phyloP scores from a whole-genome alignment of 2,797 vertebrate species.

The Lophius americanus region DNA sequence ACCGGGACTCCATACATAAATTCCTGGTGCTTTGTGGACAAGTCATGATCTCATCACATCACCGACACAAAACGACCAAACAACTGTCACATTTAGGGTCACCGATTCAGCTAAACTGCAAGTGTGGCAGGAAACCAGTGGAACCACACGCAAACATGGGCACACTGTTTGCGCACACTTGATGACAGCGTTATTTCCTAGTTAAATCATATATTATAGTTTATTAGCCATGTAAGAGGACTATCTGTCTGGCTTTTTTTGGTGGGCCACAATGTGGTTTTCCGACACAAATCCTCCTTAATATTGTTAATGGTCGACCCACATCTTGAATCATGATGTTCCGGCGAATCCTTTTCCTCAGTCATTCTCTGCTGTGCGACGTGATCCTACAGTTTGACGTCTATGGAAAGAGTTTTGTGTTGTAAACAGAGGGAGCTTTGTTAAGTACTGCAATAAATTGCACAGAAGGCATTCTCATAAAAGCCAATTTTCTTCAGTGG shows the following conservation, averaged over 20 bases:
- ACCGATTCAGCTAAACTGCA: no score
- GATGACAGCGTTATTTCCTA: no score
- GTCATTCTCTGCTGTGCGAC: slow-evolving; percentile 12
- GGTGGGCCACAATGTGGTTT: not conserved
- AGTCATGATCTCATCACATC: no score
- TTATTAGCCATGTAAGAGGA: no score
- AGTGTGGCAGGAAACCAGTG: no score
- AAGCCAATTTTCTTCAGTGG: slow-evolving; percentile 74
- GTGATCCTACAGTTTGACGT: slow-evolving; percentile 50
- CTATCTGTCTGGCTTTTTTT: not conserved
- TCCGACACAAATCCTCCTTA: slow-evolving; percentile 3
- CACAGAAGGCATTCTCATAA: slow-evolving; percentile 73
- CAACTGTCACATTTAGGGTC: no score
- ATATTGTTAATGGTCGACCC: not conserved
- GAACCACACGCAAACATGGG: no score
- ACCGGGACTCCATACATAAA: no score
- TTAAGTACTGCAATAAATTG: slow-evolving; percentile 74
- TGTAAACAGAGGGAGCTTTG: slow-evolving; percentile 76
- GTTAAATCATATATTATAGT: no score
- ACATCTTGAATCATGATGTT: slow-evolving; percentile 9
- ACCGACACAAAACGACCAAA: no score
- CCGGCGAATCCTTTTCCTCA: slow-evolving; percentile 20
- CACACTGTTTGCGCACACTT: no score
- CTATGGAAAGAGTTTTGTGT: slow-evolving; percentile 52
- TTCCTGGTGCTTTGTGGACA: no score